These are phyloP conservation scores for Nymphalis c-album DNA, from an alignment of 2,888 invertebrate genomes.

Conservation along the genomic window DNA sequence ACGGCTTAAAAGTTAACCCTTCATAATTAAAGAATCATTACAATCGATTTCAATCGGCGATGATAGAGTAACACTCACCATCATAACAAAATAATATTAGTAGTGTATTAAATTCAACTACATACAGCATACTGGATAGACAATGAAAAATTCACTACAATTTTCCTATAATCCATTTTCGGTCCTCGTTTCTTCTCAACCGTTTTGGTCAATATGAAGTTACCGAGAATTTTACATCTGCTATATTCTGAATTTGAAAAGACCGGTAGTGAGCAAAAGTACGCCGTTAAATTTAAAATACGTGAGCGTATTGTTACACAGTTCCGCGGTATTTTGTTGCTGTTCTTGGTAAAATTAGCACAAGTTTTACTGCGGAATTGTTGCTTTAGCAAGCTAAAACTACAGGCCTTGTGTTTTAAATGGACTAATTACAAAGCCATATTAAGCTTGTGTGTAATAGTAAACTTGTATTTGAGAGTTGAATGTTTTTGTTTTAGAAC, in stretches of 20 bases:
- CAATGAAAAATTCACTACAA: constrained; percentile 17
- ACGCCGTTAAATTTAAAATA: constrained; percentile 38
- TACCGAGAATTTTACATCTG: constrained; percentile 37
- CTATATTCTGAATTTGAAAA: constrained; percentile 39
- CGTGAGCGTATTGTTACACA: constrained; percentile 36
- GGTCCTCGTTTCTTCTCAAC: constrained; percentile 32
- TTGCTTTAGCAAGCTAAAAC: constrained; percentile 25
- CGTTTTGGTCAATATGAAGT: constrained; percentile 36
- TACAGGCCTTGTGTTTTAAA: constrained; percentile 20
- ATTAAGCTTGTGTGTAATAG: constrained; percentile 12
- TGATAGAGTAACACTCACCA: too few relatives aligned
- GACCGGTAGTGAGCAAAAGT: constrained; percentile 34
- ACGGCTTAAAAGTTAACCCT: too few relatives aligned
- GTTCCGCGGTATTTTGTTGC: constrained; percentile 33
- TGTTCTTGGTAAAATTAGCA: constrained; percentile 31
- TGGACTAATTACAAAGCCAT: constrained; percentile 24
- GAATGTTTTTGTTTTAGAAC: neutral
- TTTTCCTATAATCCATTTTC: constrained; percentile 25
- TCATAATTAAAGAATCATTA: too few relatives aligned
- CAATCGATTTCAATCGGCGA: too few relatives aligned
- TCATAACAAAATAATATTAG: neutral
- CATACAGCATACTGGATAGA: neutral
- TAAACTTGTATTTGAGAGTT: neutral
- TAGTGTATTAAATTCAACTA: neutral
- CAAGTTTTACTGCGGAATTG: constrained; percentile 33